Percentiles rank a stretch among this genome's conserved stretches.
Conservation (phyloP, 2,888 invertebrate species). For the Altica lythri region DNA sequence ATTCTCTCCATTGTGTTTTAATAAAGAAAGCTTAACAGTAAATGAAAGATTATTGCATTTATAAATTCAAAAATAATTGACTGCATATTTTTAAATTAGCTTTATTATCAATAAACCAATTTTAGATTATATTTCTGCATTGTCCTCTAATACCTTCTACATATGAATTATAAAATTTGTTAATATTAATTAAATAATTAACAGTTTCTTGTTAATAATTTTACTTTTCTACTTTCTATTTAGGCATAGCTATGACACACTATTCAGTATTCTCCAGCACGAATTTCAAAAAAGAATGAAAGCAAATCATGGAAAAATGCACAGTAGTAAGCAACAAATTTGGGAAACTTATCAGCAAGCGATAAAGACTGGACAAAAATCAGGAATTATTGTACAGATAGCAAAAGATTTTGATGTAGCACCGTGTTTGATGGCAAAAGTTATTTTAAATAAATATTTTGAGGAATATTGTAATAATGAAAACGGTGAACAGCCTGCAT, state of each 20-base stretch:
- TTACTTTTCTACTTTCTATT: no score
- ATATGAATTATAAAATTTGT: no score
- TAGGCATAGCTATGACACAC: slow-evolving; percentile 61
- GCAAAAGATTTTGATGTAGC: slow-evolving; percentile 61
- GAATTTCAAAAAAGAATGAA: slow-evolving; percentile 70
- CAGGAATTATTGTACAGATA: slow-evolving; percentile 67
- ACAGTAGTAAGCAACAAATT: slow-evolving; percentile 59
- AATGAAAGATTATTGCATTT: no score
- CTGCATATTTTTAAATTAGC: no score
- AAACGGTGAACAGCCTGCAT: slow-evolving; percentile 46
- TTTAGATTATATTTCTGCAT: no score
- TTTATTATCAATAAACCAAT: no score
- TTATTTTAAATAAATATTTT: slow-evolving; percentile 63
- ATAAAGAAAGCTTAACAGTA: no score
- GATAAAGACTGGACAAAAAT: slow-evolving; percentile 56
- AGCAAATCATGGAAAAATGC: slow-evolving; percentile 64
- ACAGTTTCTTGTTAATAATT: no score
- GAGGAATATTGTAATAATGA: slow-evolving; percentile 39
- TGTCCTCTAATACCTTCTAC: no score
- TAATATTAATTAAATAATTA: no score
- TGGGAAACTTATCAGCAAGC: slow-evolving; percentile 58
- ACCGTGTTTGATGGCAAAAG: slow-evolving; percentile 65
- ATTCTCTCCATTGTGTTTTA: no score
- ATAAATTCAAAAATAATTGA: no score
- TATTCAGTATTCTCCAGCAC: slow-evolving; percentile 72